Percentiles rank a stretch among this genome's conserved stretches.
Conservation (phyloP, 2,888 invertebrate species). For the Leptinotarsa haldemani region DNA sequence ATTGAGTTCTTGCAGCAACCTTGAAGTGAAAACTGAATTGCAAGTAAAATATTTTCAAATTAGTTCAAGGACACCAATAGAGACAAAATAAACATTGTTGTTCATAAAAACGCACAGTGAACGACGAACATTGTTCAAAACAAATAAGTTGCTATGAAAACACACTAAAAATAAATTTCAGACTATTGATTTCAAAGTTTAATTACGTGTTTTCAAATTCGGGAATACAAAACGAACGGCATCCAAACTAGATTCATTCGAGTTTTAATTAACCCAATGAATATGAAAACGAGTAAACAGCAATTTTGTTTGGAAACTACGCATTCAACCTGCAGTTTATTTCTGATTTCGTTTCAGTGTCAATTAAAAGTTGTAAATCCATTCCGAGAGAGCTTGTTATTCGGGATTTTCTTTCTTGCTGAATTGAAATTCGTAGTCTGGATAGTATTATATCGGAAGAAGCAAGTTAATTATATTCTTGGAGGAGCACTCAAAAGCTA, state of each 20-base stretch:
- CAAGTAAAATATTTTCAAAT: too few relatives aligned
- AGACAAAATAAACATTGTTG: too few relatives aligned
- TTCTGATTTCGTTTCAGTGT: conserved; percentile 6
- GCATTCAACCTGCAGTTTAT: conserved; percentile 1
- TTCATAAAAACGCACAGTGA: too few relatives aligned
- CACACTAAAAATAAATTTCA: too few relatives aligned
- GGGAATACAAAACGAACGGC: neutral
- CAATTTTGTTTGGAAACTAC: conserved; percentile 2
- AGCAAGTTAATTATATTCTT: neutral
- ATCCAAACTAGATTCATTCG: neutral
- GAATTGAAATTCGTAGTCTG: neutral
- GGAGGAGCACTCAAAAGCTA: neutral
- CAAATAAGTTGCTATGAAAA: too few relatives aligned
- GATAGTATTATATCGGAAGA: neutral
- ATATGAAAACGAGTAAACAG: conserved; percentile 9
- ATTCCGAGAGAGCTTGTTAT: neutral
- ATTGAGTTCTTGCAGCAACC: too few relatives aligned
- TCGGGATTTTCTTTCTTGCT: conserved; percentile 3
- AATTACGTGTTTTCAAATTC: neutral
- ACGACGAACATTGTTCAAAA: too few relatives aligned
- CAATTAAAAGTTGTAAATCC: conserved; percentile 10
- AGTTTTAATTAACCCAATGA: neutral
- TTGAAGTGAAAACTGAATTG: too few relatives aligned
- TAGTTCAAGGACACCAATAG: too few relatives aligned
- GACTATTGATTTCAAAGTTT: neutral